Base-by-base conservation (phyloP, 2,113 vertebrate genomes). In the Apus apus region DNA sequence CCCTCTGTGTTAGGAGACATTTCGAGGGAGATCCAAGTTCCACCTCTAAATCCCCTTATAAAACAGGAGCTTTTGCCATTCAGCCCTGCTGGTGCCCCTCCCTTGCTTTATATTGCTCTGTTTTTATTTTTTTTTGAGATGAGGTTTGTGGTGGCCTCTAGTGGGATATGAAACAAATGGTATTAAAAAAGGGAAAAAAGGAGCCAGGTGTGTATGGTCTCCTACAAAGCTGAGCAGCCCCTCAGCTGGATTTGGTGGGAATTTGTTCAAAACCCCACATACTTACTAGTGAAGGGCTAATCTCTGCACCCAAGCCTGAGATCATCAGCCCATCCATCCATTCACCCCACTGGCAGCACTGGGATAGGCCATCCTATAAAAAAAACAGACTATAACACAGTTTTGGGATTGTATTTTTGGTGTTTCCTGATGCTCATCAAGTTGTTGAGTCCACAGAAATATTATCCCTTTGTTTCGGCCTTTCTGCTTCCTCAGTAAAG, bases 111-210 rank as follows among this genome's bases (percentile, higher is more conserved):
- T 50, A 10, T 50, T 50, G 12, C 22, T n/a, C 43, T 19, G 2
- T 7, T 70, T 46, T 27, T 38, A 36, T 77, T 43, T 54, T 48
- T 32, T 2, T 16, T n/a, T 10, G 13, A 62, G 71, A 18, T 74
- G 85, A 81, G 76, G 82, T 71, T 95, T 86, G 92, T 71, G 85
- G 82, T 94, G 92, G 90, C 90, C 90, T 76, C 87, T 68, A 68
- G 80, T 1, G 57, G 93, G 76, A 80, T 3, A 45, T 11, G 30
- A 71, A 62, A 86, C 5, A 46, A 85, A 60, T 9, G 34, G 14
- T 51, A 54, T 48, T 21, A 48, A 27, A 15, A 53, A 40, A n/a
- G 50, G 29, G 26, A 38, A 70, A 74, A 48, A 80, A 91, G 10
- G 58, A 58, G 36, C 2, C 11, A 64, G 62, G 61, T 51, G 23